These are phyloP conservation scores for Propithecus perrieri DNA, from an alignment of 2,797 vertebrate species.

Conservation along the genomic window DNA sequence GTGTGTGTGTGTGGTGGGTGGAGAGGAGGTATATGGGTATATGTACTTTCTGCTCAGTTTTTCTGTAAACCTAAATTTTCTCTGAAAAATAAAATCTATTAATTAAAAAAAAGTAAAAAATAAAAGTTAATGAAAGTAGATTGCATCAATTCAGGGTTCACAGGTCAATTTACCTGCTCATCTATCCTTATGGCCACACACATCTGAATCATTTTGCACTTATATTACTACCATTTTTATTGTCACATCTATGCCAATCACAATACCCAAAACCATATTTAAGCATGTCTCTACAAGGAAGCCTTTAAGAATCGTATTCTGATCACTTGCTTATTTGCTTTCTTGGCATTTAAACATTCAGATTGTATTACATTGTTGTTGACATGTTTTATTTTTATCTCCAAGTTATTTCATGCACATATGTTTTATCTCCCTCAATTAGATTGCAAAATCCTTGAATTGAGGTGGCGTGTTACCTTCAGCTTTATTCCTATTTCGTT, in stretches of 20 bases:
- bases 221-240: not conserved
- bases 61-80: not conserved
- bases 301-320: slow-evolving; percentile 58
- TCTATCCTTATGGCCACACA: not conserved
- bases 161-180: not conserved
- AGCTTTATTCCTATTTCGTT: not conserved
- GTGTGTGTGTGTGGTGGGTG: not conserved
- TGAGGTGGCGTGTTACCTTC: slow-evolving; percentile 49
- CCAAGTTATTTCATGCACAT: slow-evolving; percentile 68
- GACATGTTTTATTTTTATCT: slow-evolving; percentile 78
- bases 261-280: slow-evolving; percentile 19
- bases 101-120: not conserved
- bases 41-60: not conserved
- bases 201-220: not conserved
- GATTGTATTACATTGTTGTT: slow-evolving; percentile 69
- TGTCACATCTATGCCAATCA: not conserved
- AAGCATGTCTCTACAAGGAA: not conserved
- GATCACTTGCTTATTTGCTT: slow-evolving; percentile 68
- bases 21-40: not conserved
- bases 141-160: not conserved
- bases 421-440: slow-evolving; percentile 72
- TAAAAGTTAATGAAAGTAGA: not conserved
- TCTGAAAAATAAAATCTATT: slow-evolving; percentile 46
- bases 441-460: slow-evolving; percentile 37
- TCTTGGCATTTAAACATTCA: slow-evolving; percentile 73